These are phyloP conservation scores for Pygathrix nemaeus DNA, from an alignment of 2,113 vertebrate species.

Conservation along the genomic window DNA sequence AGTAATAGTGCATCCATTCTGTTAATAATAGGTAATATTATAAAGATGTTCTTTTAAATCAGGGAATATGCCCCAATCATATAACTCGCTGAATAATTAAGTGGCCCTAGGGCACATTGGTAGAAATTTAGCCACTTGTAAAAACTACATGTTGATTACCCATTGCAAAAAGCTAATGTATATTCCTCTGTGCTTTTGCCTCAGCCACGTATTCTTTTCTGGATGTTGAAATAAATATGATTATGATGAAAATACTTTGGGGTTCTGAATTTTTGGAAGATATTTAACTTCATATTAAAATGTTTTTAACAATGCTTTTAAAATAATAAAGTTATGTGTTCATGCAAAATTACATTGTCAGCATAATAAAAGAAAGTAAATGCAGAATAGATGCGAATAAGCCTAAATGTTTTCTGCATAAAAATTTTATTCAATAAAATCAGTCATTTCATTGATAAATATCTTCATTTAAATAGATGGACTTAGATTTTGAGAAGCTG, in stretches of 20 bases:
- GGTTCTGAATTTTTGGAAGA: neutral
- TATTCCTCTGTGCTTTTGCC: neutral
- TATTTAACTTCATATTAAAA: slow-evolving; percentile 3
- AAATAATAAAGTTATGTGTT: neutral
- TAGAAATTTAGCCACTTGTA: neutral
- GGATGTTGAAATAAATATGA: neutral
- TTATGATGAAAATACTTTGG: slow-evolving; percentile 1
- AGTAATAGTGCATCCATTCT: neutral
- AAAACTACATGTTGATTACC: neutral
- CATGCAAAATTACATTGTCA: neutral
- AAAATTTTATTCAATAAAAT: slow-evolving; percentile 10
- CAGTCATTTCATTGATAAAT: neutral
- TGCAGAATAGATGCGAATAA: neutral
- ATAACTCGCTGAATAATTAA: slow-evolving; percentile 27
- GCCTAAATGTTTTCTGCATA: neutral
- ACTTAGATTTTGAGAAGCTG: neutral
- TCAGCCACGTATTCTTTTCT: neutral
- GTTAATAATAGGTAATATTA: slow-evolving; percentile 21
- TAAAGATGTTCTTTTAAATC: slow-evolving; percentile 20
- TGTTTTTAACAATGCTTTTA: neutral
- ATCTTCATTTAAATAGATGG: slow-evolving; percentile 1
- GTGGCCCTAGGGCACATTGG: neutral
- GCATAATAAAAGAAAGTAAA: slow-evolving; percentile 6
- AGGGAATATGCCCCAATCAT: neutral
- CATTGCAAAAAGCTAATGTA: neutral